Evolutionary conservation across 2,113 vertebrate species (phyloP).

Genomic region (Trogon surrucura): DNA sequence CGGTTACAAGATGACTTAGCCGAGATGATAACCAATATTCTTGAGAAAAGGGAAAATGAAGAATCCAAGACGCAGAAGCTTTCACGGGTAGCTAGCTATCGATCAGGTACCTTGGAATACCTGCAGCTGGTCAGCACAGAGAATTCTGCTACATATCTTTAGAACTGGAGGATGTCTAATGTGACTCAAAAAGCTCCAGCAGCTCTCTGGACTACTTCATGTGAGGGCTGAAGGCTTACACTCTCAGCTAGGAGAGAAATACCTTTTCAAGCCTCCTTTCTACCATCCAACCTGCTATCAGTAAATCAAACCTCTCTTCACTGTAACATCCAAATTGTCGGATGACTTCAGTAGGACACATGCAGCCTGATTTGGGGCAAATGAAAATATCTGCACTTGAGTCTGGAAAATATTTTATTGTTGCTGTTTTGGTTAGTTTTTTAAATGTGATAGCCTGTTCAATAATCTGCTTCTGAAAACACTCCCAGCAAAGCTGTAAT

Average conservation of each 20-base stretch:
- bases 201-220: neutral
- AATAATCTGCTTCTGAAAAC: conserved; percentile 22
- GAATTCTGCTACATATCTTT: conserved; percentile 83
- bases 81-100: conserved; percentile 70
- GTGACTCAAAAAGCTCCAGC: neutral
- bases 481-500: conserved; percentile 10
- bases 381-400: neutral
- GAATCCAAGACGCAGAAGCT: conserved; percentile 69
- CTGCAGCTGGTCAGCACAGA: conserved; percentile 86
- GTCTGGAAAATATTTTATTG: neutral
- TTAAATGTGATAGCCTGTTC: neutral
- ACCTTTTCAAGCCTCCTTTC: neutral
- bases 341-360: neutral
- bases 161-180: conserved; percentile 11
- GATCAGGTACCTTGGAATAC: conserved; percentile 84
- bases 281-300: neutral
- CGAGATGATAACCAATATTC: conserved; percentile 85
- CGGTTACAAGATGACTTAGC: conserved; percentile 91
- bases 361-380: neutral
- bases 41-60: conserved; percentile 79
- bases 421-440: neutral
- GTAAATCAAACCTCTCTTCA: neutral
- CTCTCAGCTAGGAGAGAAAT: neutral
- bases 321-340: neutral
- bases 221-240: neutral